phyloP scores from a whole-genome alignment of 2,888 invertebrate species.

The Cryptus armator region DNA sequence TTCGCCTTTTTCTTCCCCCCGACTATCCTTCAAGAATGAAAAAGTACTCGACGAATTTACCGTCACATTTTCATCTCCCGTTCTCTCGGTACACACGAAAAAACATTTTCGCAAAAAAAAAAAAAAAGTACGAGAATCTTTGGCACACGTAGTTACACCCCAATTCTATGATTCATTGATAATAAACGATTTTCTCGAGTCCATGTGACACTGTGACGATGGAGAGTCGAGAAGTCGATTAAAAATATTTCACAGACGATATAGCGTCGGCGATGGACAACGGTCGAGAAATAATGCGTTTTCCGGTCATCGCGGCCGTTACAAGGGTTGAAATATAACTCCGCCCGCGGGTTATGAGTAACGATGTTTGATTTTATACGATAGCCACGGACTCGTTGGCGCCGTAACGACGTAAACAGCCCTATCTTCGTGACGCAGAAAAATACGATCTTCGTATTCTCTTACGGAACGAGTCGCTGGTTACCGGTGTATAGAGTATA shows the following conservation, averaged over 20 bases:
- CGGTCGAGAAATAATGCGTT: neutral
- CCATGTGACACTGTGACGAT: neutral
- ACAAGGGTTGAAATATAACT: neutral
- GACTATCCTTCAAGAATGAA: neutral
- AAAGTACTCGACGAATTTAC: constrained; percentile 23
- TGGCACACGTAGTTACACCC: neutral
- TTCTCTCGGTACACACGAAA: neutral
- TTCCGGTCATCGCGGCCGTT: neutral
- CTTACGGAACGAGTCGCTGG: neutral
- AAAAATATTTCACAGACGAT: constrained; percentile 1
- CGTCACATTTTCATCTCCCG: neutral
- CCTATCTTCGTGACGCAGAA: constrained; percentile 22
- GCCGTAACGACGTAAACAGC: constrained; percentile 39
- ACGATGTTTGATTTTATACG: constrained; percentile 38
- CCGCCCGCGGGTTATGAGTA: neutral
- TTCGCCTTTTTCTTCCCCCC: neutral
- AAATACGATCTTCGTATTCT: constrained; percentile 50
- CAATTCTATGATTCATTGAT: neutral
- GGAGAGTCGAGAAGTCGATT: neutral
- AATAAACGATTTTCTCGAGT: neutral
- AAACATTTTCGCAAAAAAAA: neutral
- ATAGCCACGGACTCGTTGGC: neutral
- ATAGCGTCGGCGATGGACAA: neutral
- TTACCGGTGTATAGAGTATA: neutral
- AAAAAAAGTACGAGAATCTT: neutral